These are phyloP conservation scores for Thripadectes ignobilis DNA, from an alignment of 2,797 vertebrate genomes.

Conservation along the genomic window DNA sequence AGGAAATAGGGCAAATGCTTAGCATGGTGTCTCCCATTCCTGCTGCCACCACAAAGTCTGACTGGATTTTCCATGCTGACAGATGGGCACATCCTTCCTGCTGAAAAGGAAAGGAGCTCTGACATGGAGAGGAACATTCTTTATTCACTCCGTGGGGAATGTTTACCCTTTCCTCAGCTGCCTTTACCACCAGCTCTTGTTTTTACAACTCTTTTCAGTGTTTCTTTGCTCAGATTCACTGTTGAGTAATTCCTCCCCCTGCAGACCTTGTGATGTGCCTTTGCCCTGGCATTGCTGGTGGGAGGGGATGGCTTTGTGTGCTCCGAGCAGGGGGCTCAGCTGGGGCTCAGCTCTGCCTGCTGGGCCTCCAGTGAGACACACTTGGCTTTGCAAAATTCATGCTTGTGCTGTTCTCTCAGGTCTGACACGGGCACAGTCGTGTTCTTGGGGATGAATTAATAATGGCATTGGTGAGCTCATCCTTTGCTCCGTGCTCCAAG, in stretches of 20 bases:
- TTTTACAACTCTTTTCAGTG: background rate
- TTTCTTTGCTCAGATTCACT: background rate
- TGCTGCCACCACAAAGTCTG: background rate
- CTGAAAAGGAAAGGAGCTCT: background rate
- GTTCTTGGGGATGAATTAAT: conserved; percentile 56
- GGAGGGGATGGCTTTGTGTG: background rate
- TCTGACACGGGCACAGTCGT: conserved; percentile 6
- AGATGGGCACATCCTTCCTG: background rate
- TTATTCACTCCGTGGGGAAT: background rate
- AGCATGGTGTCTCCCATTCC: background rate
- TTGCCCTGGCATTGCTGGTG: background rate
- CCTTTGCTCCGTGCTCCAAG: background rate
- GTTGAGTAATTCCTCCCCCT: background rate
- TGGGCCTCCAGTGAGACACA: background rate
- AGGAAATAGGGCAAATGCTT: background rate
- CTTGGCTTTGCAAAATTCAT: conserved; percentile 46
- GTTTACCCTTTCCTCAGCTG: background rate
- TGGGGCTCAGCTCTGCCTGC: conserved; percentile 17
- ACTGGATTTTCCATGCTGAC: background rate
- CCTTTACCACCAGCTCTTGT: background rate
- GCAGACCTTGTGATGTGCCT: background rate
- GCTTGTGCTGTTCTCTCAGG: conserved; percentile 20
- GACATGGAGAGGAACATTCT: background rate
- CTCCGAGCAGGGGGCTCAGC: background rate
- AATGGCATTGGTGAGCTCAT: conserved; percentile 55